Base-by-base conservation (phyloP, 2,888 invertebrate genomes). In the Chloromyia formosa region DNA sequence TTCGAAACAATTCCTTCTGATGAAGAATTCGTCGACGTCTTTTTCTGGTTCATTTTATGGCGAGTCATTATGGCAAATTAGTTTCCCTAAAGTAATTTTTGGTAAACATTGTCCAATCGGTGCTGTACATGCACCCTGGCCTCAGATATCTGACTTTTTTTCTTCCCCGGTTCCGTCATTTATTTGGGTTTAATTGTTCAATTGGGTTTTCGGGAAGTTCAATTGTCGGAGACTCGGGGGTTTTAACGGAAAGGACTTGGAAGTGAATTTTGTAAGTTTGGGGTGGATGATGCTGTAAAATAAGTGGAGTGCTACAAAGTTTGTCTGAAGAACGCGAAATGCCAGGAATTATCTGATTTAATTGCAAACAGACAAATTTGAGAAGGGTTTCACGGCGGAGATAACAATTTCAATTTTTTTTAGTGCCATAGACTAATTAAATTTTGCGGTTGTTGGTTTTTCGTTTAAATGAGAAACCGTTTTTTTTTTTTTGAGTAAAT, bases 11-110 rank as follows among this genome's bases (percentile, higher is more conserved):
- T 45, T 23, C 23, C 40, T 49, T 62, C 58, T 58, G 56, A 7
- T 22, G 56, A 64, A 58, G 53, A 56, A 73, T 27, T 27, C 64
- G 66, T 75, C 75, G 54, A 62, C n/a, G 42, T 23, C 45, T 27
- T 60, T 53, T 71, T 27, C 56, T 73, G 53, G 69, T 61, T 74
- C 73, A 54, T 54, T 75, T 75, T 75, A 75, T 75, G 61, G 75
- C 69, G 45, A 75, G 75, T 75, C 75, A 75, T 75, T 75, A 75
- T 62, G 56, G 75, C 54, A 75, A 75, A 75, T 75, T 75, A 75
- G 75, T 75, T 75, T 69, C 54, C 58, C 53, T 42, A 35, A 62
- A 75, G 74, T 73, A 69, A 74, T 75, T 69, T 74, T 62, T 60
- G 69, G 61, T 54, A 68, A 60, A 74, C 66, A 75, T 75, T 75